Evolutionary conservation across 2,113 vertebrate species (phyloP).

Genomic region (Entomyzon cyanotis): DNA sequence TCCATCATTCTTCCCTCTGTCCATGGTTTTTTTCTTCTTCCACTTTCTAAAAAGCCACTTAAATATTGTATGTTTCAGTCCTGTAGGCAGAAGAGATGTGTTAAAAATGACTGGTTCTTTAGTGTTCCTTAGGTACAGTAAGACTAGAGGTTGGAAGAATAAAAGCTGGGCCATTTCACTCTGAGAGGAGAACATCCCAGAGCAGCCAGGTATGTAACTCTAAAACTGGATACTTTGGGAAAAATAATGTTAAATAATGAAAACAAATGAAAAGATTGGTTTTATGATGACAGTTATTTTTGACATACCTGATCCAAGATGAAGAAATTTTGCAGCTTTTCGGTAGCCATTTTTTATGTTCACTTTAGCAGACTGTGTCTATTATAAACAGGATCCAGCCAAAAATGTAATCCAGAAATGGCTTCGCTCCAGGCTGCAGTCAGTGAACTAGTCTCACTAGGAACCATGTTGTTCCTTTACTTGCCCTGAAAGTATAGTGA

Average conservation of each 20-base stretch:
- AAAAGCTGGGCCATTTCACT: slow-evolving; percentile 91
- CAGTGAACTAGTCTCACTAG: background rate
- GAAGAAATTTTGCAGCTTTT: background rate
- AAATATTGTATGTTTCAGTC: background rate
- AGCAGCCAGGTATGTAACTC: slow-evolving; percentile 85
- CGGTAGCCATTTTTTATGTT: background rate
- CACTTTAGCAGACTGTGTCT: background rate
- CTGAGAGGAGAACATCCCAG: slow-evolving; percentile 89
- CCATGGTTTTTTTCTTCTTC: background rate
- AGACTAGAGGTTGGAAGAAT: slow-evolving; percentile 91
- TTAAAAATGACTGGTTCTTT: background rate
- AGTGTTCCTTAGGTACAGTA: slow-evolving; percentile 92
- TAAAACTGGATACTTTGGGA: background rate
- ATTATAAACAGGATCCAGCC: background rate
- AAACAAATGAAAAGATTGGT: background rate
- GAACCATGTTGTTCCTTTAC: background rate
- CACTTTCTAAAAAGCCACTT: background rate
- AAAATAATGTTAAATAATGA: background rate
- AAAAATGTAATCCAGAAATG: background rate
- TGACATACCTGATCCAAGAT: background rate
- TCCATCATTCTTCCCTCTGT: background rate
- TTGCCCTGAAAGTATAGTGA: background rate
- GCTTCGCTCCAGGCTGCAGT: background rate
- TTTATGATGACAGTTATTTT: background rate
- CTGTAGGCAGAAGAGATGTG: background rate